A percentile compares a stretch with the other conserved stretches of the same genome.
These are phyloP conservation scores for Pachyramphus minor DNA, from an alignment of 2,113 vertebrate species.

Conservation along the genomic window DNA sequence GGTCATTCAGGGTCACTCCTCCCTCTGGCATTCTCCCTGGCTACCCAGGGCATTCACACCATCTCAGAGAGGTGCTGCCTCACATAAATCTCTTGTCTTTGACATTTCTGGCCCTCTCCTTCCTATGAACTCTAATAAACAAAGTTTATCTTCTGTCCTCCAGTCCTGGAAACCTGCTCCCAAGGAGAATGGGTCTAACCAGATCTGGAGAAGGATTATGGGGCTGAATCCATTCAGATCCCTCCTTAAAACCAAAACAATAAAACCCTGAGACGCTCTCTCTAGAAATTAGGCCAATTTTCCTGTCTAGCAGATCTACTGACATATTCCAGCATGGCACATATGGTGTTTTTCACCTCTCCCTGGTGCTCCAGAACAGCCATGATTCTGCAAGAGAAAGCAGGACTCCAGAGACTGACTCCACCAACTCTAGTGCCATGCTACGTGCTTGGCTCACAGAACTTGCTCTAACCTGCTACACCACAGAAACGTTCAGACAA, in stretches of 20 bases:
- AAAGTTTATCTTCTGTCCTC: not conserved
- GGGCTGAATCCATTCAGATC: not conserved
- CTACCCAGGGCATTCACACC: not conserved
- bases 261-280: not conserved
- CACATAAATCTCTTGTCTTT: not conserved
- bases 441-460: not conserved
- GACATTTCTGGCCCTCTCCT: not conserved
- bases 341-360: not conserved
- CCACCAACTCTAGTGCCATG: rapidly evolving
- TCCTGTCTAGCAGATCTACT: not conserved
- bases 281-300: conserved; percentile 9
- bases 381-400: not conserved
- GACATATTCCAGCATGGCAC: not conserved
- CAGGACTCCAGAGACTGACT: not conserved
- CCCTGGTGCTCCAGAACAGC: not conserved
- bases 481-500: rapidly evolving
- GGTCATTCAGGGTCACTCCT: not conserved
- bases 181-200: not conserved
- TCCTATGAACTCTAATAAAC: not conserved
- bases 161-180: not conserved
- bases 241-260: not conserved
- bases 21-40: not conserved
- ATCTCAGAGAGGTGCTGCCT: not conserved
- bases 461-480: not conserved
- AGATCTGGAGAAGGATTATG: not conserved